These are phyloP conservation scores for Euclidia mi DNA, from an alignment of 2,888 invertebrate genomes.

Conservation along the genomic window DNA sequence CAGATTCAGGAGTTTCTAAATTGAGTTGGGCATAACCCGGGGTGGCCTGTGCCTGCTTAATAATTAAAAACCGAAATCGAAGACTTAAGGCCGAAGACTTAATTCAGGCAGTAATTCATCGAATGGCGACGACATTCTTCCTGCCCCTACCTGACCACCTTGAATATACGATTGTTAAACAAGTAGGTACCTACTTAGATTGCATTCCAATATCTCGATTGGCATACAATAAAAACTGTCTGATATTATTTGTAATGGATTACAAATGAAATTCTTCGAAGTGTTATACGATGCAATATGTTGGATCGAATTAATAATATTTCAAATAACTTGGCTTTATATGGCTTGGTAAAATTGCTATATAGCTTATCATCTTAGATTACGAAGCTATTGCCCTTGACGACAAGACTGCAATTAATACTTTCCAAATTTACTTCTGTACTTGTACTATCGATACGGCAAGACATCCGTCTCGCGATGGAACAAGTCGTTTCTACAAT, in stretches of 20 bases:
- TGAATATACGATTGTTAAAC: slow-evolving; percentile 70
- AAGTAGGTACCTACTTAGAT: slow-evolving; percentile 53
- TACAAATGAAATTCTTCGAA: slow-evolving; percentile 23
- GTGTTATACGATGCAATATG: background rate
- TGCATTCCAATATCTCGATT: slow-evolving; percentile 65
- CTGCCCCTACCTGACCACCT: slow-evolving; percentile 78
- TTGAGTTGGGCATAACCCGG: no score
- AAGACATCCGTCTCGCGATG: no score
- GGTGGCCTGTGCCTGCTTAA: background rate
- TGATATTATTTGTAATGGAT: slow-evolving; percentile 28
- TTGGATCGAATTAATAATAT: no score
- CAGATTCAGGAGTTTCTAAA: no score
- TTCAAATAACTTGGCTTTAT: no score
- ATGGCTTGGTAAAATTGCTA: no score
- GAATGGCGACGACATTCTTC: slow-evolving; percentile 76
- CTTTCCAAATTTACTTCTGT: no score
- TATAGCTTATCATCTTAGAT: no score
- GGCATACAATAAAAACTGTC: slow-evolving; percentile 48
- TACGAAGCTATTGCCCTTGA: no score
- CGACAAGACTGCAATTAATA: no score
- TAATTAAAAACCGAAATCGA: slow-evolving; percentile 25
- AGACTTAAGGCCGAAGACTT: slow-evolving; percentile 55
- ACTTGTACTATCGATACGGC: no score
- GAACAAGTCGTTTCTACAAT: no score
- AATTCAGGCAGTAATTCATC: slow-evolving; percentile 58